Evolutionary conservation across 37 sponge, comb jelly and placozoan genomes (phyloP), one percentile per base, ranked within the genome.

Genomic region (Cliona cf. orientalis): DNA sequence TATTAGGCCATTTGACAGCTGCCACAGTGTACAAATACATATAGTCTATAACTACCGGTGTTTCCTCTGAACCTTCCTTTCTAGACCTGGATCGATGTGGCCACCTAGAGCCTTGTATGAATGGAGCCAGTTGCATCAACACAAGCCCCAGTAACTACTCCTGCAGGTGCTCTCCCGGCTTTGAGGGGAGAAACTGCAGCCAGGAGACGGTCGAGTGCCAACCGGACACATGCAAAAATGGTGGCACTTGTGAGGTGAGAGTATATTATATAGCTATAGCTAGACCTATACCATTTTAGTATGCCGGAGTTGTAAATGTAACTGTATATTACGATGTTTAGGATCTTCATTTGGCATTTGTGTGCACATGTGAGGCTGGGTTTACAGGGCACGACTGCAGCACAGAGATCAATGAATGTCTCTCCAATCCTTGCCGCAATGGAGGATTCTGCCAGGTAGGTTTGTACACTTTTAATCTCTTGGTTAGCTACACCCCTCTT

Each of bases 131-230:
- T 22, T 84, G 84, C 38, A 67, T 42, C 17, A 60, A 84, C 33
- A 66, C 53, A 56, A 76, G 75, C 34, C 58, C 66, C n/a, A 62
- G 61, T 53, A 29, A 71, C 29, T 86, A 57, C 74, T 79, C 69
- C 22, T 86, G 87, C 71, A 58, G 9, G 3, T 86, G 87, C 69
- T 1, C 65, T 29, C 66, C 35, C 55, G 87, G 87, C 28, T 86
- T 39, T 33, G 49, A 58, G 14, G 79, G 78, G 35, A n/a, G 28
- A 23, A 29, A 33, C 53, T 86, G 87, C 59, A 34, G 35, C 17
- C 29, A 19, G 6, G 80, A 78, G 31, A 78, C 40, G 35, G 66
- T 70, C 37, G 80, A 78, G 23, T 86, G 87, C 66, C 56, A 36
- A 4, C 46, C 66, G 32, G 33, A 6, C 39, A 72, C 80, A 9